A percentile compares a stretch with the other conserved stretches of the same genome.
Evolutionary conservation across 2,797 vertebrate genomes (phyloP).

Genomic region (Aplochiton taeniatus): DNA sequence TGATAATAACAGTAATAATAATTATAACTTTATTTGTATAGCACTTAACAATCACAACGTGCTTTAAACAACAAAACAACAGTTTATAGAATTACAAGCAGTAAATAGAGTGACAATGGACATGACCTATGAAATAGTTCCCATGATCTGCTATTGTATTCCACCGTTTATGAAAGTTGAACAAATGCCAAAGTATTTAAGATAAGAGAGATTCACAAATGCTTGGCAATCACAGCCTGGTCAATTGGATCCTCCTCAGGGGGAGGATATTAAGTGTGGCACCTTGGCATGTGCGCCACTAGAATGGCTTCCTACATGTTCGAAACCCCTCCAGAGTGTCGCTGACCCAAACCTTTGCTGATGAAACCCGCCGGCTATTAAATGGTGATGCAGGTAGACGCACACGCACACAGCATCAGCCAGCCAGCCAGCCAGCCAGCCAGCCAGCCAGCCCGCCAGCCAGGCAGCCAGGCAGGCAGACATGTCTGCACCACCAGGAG

Average conservation of each 20-base stretch:
- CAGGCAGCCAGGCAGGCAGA: slow-evolving; percentile 8
- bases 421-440: slow-evolving; percentile 32
- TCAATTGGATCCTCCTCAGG: slow-evolving; percentile 1
- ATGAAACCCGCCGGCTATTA: too few relatives aligned
- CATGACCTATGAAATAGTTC: too few relatives aligned
- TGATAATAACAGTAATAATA: too few relatives aligned
- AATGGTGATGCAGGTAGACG: too few relatives aligned
- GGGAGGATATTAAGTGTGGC: slow-evolving; percentile 42
- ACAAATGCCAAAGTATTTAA: not conserved
- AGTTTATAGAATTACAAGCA: too few relatives aligned
- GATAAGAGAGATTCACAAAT: not conserved
- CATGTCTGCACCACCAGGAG: slow-evolving; percentile 5
- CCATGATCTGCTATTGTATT: too few relatives aligned
- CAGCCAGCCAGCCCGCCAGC: slow-evolving; percentile 20
- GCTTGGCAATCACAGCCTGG: slow-evolving; percentile 1
- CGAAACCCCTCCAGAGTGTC: slow-evolving; percentile 5
- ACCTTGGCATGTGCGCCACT: slow-evolving; percentile 44
- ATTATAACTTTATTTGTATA: too few relatives aligned
- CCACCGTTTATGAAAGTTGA: not conserved
- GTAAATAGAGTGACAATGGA: too few relatives aligned
- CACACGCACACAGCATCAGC: slow-evolving; percentile 1
- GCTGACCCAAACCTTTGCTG: too few relatives aligned
- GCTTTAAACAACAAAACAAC: too few relatives aligned
- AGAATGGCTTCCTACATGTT: slow-evolving; percentile 37
- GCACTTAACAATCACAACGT: too few relatives aligned